These are phyloP conservation scores for Neelides sp. DNA, from an alignment of 1,140 invertebrate species.

Conservation along the genomic window DNA sequence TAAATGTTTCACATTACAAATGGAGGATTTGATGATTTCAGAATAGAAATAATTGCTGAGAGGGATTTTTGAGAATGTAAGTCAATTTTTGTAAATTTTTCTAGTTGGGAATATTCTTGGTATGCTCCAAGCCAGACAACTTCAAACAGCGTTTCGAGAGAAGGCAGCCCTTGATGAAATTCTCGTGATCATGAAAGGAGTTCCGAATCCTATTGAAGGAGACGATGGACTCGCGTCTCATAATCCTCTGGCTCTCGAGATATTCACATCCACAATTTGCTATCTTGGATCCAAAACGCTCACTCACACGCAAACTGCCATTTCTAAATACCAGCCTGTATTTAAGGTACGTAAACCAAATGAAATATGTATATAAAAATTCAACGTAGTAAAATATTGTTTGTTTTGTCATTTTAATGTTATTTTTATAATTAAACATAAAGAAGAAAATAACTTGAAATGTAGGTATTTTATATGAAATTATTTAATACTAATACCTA, in stretches of 20 bases:
- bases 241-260: conserved; percentile 88
- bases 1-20: too few relatives aligned
- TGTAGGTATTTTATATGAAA: too few relatives aligned
- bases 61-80: too few relatives aligned
- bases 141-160: conserved; percentile 70
- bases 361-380: not conserved
- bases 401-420: too few relatives aligned
- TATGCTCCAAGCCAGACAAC: conserved; percentile 64
- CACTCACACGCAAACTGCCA: conserved; percentile 92
- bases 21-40: too few relatives aligned
- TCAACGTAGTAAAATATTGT: too few relatives aligned
- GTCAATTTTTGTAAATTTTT: too few relatives aligned
- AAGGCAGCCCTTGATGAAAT: conserved; percentile 84
- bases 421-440: not conserved
- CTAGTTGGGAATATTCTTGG: conserved; percentile 65
- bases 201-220: conserved; percentile 61
- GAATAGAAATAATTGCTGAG: too few relatives aligned
- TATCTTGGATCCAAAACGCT: conserved; percentile 92
- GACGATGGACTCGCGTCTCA: conserved; percentile 52
- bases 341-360: conserved; percentile 55
- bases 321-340: conserved; percentile 90
- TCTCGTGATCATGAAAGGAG: conserved; percentile 69
- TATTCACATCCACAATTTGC: conserved; percentile 88
- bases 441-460: conserved; percentile 2
- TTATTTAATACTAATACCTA: too few relatives aligned